A percentile compares a stretch with the other conserved stretches of the same genome.
Evolutionary conservation across 2,113 vertebrate genomes (phyloP).

Genomic region (Melanocharis versteri): DNA sequence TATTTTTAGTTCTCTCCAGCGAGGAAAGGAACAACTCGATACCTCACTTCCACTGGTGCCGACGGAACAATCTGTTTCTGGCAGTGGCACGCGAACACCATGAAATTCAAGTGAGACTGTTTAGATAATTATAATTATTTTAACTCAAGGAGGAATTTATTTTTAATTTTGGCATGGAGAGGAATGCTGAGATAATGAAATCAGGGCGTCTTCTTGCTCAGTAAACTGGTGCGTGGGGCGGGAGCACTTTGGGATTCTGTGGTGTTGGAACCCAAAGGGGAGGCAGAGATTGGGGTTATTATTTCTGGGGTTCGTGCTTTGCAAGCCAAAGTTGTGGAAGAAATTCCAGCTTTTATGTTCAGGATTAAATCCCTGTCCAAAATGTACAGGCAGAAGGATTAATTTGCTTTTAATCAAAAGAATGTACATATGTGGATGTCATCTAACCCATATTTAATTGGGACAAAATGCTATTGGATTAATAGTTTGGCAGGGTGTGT

Average conservation of each 20-base stretch:
- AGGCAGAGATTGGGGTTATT: neutral
- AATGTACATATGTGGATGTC: neutral
- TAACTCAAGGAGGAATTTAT: neutral
- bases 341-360: neutral
- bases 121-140: slow-evolving; percentile 1
- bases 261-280: neutral
- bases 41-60: slow-evolving; percentile 95
- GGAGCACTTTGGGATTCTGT: neutral
- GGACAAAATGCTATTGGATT: neutral
- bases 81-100: slow-evolving; percentile 90
- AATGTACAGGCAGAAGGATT: neutral
- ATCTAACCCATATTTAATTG: neutral
- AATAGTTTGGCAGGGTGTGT: neutral
- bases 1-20: slow-evolving; percentile 89
- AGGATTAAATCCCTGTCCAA: neutral
- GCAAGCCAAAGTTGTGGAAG: neutral
- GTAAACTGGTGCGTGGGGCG: neutral
- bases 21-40: slow-evolving; percentile 85
- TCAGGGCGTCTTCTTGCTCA: neutral
- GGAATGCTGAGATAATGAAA: neutral
- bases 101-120: slow-evolving; percentile 89
- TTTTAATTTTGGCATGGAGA: neutral
- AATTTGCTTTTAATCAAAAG: neutral
- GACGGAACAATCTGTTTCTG: slow-evolving; percentile 98
- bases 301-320: neutral